Evolutionary conservation across 2,797 vertebrate genomes (phyloP), one percentile per base, ranked within the genome.

Genomic region (Tinamus major): DNA sequence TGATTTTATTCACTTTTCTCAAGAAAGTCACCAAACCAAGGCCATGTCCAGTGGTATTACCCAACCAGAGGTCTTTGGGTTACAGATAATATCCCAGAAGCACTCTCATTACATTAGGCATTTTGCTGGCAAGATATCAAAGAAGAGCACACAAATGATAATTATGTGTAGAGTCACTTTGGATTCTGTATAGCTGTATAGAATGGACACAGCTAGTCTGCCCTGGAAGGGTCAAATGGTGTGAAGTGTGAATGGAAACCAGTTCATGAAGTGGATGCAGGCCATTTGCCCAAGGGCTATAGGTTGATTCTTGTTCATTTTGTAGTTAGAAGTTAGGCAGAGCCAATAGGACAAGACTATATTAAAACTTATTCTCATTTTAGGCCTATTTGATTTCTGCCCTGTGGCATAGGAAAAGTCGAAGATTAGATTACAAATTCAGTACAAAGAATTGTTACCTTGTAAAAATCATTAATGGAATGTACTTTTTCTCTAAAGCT

Each of bases 261-360:
- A 5, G 7, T 64, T 61, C 29, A 79, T 89, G 7, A 13, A 55
- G 26, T n/a, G 6, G 23, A 42, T 81, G 19, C 3, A 69, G 67
- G 15, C 5, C 0, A 0, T 64, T 39, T 72, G 51, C 24, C 5
- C 5, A 16, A n/a, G 27, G 11, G 5, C 41, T 79, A 65, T 51
- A 5, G 10, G 23, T 2, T 79, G 2, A 44, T 39, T 58, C 15
- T 27, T 79, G 3, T n/a, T 79, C n/a, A 12, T 72, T 29, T 51
- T 64, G 3, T 33, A 21, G 16, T 33, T 64, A 62, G 13, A 18
- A 80, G 29, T 70, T 64, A 51, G 6, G 71, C 27, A 71, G 15
- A 71, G 1, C 1, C 4, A 68, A 49, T 31, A 68, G 9, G 16
- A 68, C 4, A 2, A 56, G 33, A 53, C 6, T 24, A 18, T 17